Evolutionary conservation across 2,797 vertebrate species (phyloP), one percentile per base, ranked within the genome.

Genomic region (Salarias fasciatus): DNA sequence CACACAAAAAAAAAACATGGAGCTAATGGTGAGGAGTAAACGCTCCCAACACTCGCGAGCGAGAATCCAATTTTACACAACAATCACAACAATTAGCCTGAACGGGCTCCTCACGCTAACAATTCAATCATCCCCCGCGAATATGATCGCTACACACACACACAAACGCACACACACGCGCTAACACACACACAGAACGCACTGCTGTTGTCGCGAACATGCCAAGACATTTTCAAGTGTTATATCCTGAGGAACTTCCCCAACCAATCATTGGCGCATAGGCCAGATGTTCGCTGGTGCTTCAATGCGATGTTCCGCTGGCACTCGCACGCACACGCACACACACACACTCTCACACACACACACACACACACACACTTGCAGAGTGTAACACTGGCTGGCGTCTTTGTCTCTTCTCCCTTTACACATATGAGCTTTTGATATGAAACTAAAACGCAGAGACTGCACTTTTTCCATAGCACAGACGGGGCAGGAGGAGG

Each of bases 231-330:
- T 87, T 90, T 89, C 83, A 88, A 88, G 88, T 88, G 88, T 91
- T 87, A 90, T 86, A 86, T 86, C 83, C 85, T 70, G 77, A 87
- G 80, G 85, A 87, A 86, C 81, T 88, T 88, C 87, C 88, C 86
- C 71, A 81, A 83, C 88, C 87, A 80, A 89, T 95, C 94, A 93
- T 95, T 93, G 91, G 90, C 85, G 91, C 94, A 92, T 90, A 89
- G 92, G 92, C 93, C 96, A 97, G 96, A 97, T 97, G 94, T 96
- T 96, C 93, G 90, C 91, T 75, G 75, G 75, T 80, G 66, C 82
- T 84, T 79, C 76, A 63, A 55, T 63, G 72, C 73, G 72, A 81
- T 81, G 84, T 82, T 81, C 72, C 69, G 29, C 82, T 87, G 82
- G 79, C 82, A 76, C 91, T 91, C 89, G 89, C 93, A 91, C 92